Evolutionary conservation across 2,888 invertebrate genomes (phyloP).

Genomic region (Sinelater perroti): DNA sequence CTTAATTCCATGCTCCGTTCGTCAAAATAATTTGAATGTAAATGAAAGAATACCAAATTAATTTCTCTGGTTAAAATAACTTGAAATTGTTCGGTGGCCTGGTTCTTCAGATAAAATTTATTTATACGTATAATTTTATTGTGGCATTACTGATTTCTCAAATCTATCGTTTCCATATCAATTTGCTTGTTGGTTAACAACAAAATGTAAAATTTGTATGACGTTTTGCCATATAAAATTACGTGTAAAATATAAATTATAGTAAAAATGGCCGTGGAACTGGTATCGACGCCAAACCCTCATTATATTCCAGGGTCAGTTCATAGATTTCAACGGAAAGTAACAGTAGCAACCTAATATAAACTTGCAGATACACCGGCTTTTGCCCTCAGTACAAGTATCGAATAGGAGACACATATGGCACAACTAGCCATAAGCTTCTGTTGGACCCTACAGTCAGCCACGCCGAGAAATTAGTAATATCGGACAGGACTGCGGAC

Average conservation of each 20-base stretch:
- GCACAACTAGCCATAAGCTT: constrained; percentile 76
- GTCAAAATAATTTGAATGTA: no score
- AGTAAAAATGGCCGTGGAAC: constrained; percentile 55
- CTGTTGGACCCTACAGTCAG: constrained; percentile 77
- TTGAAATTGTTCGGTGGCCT: no score
- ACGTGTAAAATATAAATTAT: constrained; percentile 16
- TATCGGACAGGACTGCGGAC: constrained; percentile 70
- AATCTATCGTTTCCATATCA: no score
- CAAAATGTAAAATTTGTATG: constrained; percentile 19
- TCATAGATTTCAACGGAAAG: no score
- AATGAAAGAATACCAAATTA: no score
- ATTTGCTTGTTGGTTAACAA: no score
- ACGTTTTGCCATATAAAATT: constrained; percentile 17
- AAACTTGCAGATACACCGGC: constrained; percentile 74
- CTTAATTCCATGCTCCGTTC: no score
- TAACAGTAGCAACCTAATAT: no score
- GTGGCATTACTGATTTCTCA: no score
- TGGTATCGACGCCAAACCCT: constrained; percentile 72
- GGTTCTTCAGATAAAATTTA: no score
- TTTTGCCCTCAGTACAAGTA: constrained; percentile 80
- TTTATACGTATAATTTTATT: no score
- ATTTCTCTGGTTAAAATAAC: no score
- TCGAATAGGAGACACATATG: constrained; percentile 79
- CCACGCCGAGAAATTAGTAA: constrained; percentile 75
- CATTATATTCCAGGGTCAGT: constrained; percentile 79